Percentiles rank a stretch among this genome's conserved stretches.
These are phyloP conservation scores for Halcyon malimbica DNA, from an alignment of 2,113 vertebrate species.

Conservation along the genomic window DNA sequence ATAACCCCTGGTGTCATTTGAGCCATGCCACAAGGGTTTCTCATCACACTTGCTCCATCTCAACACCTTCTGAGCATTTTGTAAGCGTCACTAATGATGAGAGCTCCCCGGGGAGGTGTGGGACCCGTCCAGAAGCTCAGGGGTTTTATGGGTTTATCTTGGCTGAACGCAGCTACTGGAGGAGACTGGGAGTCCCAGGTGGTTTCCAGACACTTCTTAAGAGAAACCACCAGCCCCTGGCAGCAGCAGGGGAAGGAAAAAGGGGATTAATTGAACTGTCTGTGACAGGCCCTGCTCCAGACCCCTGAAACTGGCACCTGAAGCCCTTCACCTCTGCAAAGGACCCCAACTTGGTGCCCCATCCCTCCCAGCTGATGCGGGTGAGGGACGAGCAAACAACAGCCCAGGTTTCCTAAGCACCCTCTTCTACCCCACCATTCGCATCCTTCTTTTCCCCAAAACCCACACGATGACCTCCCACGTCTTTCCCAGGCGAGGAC, in stretches of 20 bases:
- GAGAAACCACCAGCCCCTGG: not conserved
- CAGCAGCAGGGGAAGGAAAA: not conserved
- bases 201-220: not conserved
- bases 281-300: not conserved
- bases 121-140: not conserved
- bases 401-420: not conserved
- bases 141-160: not conserved
- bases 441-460: not conserved
- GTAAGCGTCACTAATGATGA: fast-evolving
- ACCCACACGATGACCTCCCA: not conserved
- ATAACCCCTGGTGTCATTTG: fast-evolving
- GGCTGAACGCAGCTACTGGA: not conserved
- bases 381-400: fast-evolving
- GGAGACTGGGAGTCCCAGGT: not conserved
- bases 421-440: not conserved
- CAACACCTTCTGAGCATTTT: not conserved
- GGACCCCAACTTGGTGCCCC: fast-evolving
- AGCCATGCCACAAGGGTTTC: not conserved
- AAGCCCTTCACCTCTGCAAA: not conserved
- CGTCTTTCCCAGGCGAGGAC: fast-evolving
- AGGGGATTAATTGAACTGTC: not conserved
- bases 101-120: not conserved
- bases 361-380: not conserved
- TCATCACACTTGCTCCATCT: not conserved
- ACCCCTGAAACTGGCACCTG: not conserved